Base-by-base conservation (phyloP, 2,113 vertebrate genomes). In the Microtus richardsoni region DNA sequence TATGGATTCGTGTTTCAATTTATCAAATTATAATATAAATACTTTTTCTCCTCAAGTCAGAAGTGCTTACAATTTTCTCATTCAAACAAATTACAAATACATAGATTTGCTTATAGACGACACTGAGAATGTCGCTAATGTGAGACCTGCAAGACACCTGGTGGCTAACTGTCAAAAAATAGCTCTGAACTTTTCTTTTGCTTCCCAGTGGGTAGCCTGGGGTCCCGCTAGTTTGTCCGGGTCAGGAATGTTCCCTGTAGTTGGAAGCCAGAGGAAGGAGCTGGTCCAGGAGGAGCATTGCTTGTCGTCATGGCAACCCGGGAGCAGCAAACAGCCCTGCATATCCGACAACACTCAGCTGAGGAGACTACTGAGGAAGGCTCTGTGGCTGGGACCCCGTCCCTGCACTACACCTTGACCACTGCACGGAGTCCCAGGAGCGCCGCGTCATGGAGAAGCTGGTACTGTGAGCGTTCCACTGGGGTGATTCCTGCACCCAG, bases 231-330 rank as follows among this genome's bases (percentile, higher is more conserved):
- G n/a, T 3, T 16, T 22, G 39, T 6, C 19, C 2, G 7, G 22
- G 21, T 16, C n/a, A 14, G 10, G 83, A 66, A 66, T 36, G 39
- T 26, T 30, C 62, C 64, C 62, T 86, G 41, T 47, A 3, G 1
- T 21, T 11, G 0, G 47, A 30, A 44, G 79, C 26, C 0, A 78
- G 64, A 16, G 92, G 54, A 21, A 26, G 41, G 4, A n/a, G 36
- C 21, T 0, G 44, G 88, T 13, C 84, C 82, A n/a, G 89, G 91
- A 49, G 92, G 93, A 73, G 97, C 97, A 4, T 41, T 3, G 83
- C 82, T 30, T 26, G 95, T 98, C 93, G 88, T 93, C 90, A 85
- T 54, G 96, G 95, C 66, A 97, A 98, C 98, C 44, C 44, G 88
- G 33, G 52, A 39, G 95, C 88, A 3, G 82, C 96, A 85, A 92